Base-by-base conservation (phyloP, 1,140 invertebrate genomes). In the Melitaea cinxia region DNA sequence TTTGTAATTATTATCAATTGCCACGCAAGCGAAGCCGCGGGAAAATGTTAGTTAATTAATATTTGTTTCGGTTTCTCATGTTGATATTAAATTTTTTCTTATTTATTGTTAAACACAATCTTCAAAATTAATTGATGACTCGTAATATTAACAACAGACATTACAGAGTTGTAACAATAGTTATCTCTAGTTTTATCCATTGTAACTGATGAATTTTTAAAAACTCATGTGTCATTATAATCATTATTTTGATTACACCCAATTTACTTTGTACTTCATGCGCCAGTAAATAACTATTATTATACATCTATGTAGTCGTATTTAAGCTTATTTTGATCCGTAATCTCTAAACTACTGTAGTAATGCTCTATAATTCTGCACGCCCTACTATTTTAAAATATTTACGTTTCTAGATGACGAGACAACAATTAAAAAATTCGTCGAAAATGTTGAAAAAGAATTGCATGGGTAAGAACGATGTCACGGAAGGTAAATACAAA, bases 341-440 rank as follows among this genome's bases (percentile, higher is more conserved):
- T 28, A 49, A 62, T 53, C 24, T 35, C 19, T 37, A 47, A 47
- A 6, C 28, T 28, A 28, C 30, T 52, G n/a, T 52, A 1, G 30
- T 54, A 30, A 28, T 54, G 10, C 37, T 35, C 15, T 17, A 42
- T 42, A 42, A 42, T 42, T 42, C 9, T 42, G 17, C 17, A 42
- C 15, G 14, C 5, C 15, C 10, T 17, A 17, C 17, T 42, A 42
- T 42, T 42, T 14, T 17, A 42, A 42, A 42, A 42, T 42, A 15
- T 42, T 42, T 0, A 42, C 17, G 17, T 42, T 54, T 58, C 19
- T 53, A 88, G 85, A 78, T 88, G 77, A 73, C 83, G 15, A 82
- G 73, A 49, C 75, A 82, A 21, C 85, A 88, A 65, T 61, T 89
- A 26, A 86, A 84, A 69, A 87, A 87, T 63, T 78, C 85, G 9